These are phyloP conservation scores for Cephalotes varians DNA, from an alignment of 2,888 invertebrate species.

Conservation along the genomic window DNA sequence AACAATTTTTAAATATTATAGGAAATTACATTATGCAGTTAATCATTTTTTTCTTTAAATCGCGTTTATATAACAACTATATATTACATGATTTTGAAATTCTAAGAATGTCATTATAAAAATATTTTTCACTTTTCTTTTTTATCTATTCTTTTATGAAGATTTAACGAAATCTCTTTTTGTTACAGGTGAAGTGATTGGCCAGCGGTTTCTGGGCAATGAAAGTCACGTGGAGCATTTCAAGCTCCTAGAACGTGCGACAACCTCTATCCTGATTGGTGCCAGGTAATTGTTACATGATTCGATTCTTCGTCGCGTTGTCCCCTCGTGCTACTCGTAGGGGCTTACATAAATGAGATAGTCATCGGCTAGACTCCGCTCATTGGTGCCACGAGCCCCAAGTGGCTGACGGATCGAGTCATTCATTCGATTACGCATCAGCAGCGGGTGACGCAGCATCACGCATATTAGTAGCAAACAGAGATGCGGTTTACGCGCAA, in stretches of 20 bases:
- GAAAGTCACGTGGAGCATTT: constrained; percentile 94
- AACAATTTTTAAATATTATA: constrained; percentile 1
- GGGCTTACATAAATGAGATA: constrained; percentile 65
- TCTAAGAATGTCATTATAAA: background rate
- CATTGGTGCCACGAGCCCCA: constrained; percentile 47
- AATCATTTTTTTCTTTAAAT: background rate
- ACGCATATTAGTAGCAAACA: constrained; percentile 29
- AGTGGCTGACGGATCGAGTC: constrained; percentile 62
- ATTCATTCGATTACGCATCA: constrained; percentile 70
- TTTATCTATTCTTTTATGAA: background rate
- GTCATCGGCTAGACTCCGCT: constrained; percentile 64
- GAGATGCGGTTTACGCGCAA: constrained; percentile 30
- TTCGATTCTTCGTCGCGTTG: constrained; percentile 64
- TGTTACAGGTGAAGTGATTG: constrained; percentile 90
- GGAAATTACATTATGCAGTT: background rate
- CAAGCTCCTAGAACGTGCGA: constrained; percentile 95
- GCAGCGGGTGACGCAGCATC: constrained; percentile 62
- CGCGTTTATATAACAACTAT: too few species aligned
- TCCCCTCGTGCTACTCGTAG: constrained; percentile 8
- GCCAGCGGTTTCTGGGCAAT: constrained; percentile 93
- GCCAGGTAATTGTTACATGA: constrained; percentile 90
- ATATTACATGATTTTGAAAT: background rate
- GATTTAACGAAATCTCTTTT: constrained; percentile 71
- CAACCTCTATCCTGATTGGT: constrained; percentile 94
- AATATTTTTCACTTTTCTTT: background rate